Percentiles rank a stretch among this genome's conserved stretches.
These are phyloP conservation scores for Microplitis mediator DNA, from an alignment of 1,140 invertebrate species.

Conservation along the genomic window DNA sequence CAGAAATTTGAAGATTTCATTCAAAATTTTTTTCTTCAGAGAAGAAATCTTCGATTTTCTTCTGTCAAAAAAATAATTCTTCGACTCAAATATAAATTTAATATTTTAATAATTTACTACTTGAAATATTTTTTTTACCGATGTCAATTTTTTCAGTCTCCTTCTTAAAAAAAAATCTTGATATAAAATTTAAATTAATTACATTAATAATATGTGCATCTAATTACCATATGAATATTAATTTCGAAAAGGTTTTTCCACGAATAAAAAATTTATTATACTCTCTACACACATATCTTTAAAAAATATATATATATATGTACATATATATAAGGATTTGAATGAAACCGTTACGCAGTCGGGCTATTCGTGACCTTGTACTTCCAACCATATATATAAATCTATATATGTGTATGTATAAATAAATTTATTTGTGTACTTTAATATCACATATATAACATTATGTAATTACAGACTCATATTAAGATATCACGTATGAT, in stretches of 20 bases:
- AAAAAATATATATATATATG: background rate
- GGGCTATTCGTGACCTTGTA: background rate
- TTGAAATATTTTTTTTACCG: too few relatives aligned
- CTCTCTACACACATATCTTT: background rate
- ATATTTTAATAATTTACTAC: too few relatives aligned
- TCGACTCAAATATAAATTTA: too few relatives aligned
- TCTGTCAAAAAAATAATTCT: too few relatives aligned
- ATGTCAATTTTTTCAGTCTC: background rate
- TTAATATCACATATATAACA: background rate
- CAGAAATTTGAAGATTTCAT: too few relatives aligned
- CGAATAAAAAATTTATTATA: background rate
- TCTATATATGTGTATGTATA: background rate
- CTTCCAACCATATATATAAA: background rate
- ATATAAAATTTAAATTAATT: too few relatives aligned
- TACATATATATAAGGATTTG: background rate
- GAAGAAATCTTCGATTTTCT: too few relatives aligned
- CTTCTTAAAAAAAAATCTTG: too few relatives aligned
- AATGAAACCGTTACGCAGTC: slow-evolving; percentile 9
- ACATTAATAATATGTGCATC: background rate
- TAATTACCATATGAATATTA: background rate
- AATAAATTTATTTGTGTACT: too few relatives aligned
- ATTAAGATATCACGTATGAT: slow-evolving; percentile 5
- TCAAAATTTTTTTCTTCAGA: too few relatives aligned
- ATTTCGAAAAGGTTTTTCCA: slow-evolving; percentile 7
- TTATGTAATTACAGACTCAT: background rate